Evolutionary conservation across 1,140 invertebrate genomes (phyloP).

Genomic region (Drosophila ironensis): DNA sequence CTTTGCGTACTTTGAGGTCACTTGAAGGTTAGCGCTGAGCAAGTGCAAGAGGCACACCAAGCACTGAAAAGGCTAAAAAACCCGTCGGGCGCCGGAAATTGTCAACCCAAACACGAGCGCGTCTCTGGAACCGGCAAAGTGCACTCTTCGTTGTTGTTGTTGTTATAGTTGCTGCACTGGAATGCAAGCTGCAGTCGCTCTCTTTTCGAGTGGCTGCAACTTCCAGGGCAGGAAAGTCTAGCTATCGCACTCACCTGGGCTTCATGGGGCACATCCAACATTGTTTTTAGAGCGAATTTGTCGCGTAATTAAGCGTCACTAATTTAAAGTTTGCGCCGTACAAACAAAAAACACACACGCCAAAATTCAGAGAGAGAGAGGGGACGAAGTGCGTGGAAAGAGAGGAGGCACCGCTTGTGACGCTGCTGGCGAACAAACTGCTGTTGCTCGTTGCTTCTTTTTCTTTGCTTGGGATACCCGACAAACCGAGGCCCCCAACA

Average conservation of each 20-base stretch:
- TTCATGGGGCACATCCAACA: slow-evolving; percentile 79
- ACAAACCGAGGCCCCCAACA: slow-evolving; percentile 10
- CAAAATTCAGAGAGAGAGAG: background rate
- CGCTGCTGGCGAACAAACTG: background rate
- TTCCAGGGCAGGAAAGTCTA: background rate
- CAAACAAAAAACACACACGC: slow-evolving; percentile 3
- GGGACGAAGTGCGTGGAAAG: background rate
- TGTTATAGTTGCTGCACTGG: slow-evolving; percentile 48
- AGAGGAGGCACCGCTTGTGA: background rate
- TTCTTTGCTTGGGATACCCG: slow-evolving; percentile 5
- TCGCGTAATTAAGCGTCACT: slow-evolving; percentile 16
- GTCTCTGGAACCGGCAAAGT: slow-evolving; percentile 43
- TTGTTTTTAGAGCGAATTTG: slow-evolving; percentile 27
- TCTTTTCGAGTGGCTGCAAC: background rate
- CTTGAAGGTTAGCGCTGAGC: slow-evolving; percentile 69
- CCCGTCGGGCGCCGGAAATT: slow-evolving; percentile 35
- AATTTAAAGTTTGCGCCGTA: slow-evolving; percentile 10
- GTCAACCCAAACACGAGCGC: slow-evolving; percentile 10
- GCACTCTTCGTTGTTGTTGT: background rate
- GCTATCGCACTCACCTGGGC: slow-evolving; percentile 56
- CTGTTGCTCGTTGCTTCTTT: background rate
- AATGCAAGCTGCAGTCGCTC: slow-evolving; percentile 41
- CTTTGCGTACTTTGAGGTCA: slow-evolving; percentile 55
- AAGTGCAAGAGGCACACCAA: slow-evolving; percentile 22
- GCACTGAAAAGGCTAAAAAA: slow-evolving; percentile 23